Base-by-base conservation (phyloP, 2,797 vertebrate genomes). In the Erpetoichthys calabaricus region DNA sequence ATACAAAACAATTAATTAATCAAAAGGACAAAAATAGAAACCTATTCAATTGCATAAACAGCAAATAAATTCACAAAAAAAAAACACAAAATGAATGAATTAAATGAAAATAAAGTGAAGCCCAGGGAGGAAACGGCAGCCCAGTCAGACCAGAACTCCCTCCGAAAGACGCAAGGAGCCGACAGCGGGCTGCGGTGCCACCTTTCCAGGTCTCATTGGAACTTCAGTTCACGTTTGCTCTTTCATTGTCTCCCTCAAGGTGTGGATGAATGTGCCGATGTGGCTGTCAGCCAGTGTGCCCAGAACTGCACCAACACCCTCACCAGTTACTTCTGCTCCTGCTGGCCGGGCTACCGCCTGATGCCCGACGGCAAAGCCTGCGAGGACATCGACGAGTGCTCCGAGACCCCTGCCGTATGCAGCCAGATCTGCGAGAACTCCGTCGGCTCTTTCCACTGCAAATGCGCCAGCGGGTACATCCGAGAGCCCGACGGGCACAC, bases 331-430 rank as follows among this genome's bases (percentile, higher is more conserved):
- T 79, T 67, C 68, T 85, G 83, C 67, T 80, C 80, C 57, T 85
- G 83, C 63, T 3, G 72, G 56, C 63, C 73, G 0, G 82, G 83
- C 41, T 85, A 79, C 59, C 57, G 25, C 47, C 80, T 85, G 50
- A 84, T 85, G 83, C 74, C 80, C 0, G 79, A 84, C 5, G 77
- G 76, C 62, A 83, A 83, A 70, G 83, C 83, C 55, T 85, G 83
- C 10, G 77, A 77, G 66, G 83, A 83, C 62, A 6, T 84, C 4
- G 59, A 84, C 9, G 82, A 84, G 68, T 85, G 83, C 59, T 43
- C 62, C 6, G 75, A 63, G 64, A 75, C 73, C 2, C 82, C 81
- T 0, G 62, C 69, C 2, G 68, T 81, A 55, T 85, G 83, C 70
- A 84, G 82, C 67, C 83, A 85, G 71, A 70, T 83, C 59, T 85